Evolutionary conservation across 2,797 vertebrate species (phyloP).

Genomic region (Parauchenoglanis ngamensis): DNA sequence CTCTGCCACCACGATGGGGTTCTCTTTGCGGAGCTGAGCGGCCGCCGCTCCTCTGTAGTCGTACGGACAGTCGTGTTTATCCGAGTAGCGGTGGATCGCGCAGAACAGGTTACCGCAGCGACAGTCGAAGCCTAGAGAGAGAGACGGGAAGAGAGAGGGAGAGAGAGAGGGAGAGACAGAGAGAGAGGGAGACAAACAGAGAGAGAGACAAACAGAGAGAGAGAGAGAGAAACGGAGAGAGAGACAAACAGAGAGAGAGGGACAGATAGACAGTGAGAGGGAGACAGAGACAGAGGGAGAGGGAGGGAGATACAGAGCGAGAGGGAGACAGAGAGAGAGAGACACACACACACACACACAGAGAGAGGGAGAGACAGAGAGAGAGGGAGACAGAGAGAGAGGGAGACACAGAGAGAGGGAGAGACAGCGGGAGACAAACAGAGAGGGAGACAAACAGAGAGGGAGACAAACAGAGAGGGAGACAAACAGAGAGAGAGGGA

Average conservation of each 20-base stretch:
- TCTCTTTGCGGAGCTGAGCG: slow-evolving; percentile 89
- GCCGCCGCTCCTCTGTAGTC: slow-evolving; percentile 89
- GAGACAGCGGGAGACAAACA: neutral
- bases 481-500: neutral
- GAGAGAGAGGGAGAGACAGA: too few species aligned
- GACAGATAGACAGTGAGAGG: fast-evolving
- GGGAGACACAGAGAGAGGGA: fast-evolving
- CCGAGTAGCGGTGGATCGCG: slow-evolving; percentile 88
- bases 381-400: neutral
- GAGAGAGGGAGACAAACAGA: too few species aligned
- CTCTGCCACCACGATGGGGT: slow-evolving; percentile 87
- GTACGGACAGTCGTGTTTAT: slow-evolving; percentile 88
- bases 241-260: too few species aligned
- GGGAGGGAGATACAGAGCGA: neutral
- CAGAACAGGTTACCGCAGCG: slow-evolving; percentile 92
- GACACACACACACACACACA: too few species aligned
- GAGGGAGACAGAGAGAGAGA: too few species aligned
- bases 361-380: neutral
- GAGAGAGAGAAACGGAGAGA: neutral
- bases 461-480: neutral
- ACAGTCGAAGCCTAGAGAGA: slow-evolving; percentile 83
- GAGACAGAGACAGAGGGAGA: neutral
- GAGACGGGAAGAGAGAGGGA: neutral
- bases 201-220: neutral
- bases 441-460: fast-evolving